Evolutionary conservation across 2,797 vertebrate species (phyloP), one percentile per base, ranked within the genome.

Genomic region (Oryzias sinensis): DNA sequence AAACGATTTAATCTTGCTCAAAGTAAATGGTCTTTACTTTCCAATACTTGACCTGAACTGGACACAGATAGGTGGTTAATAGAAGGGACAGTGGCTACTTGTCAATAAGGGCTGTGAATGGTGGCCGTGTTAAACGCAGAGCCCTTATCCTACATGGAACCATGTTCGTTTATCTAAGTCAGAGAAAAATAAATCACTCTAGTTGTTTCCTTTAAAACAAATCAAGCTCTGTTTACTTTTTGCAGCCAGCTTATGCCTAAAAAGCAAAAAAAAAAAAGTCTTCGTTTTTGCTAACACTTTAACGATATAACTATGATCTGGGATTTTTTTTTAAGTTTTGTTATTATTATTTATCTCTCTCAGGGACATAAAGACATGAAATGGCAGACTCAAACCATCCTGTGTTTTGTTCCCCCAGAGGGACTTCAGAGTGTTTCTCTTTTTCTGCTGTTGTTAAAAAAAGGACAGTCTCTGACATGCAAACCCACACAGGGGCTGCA

Each of bases 391-490:
- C 47, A 63, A 50, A 74, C 67, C 62, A 65, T 1, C 51, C 62
- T 73, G 68, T 54, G 59, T 58, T 77, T 65, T 79, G 66, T 65
- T 80, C 43, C 65, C 73, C 73, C 65, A 51, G 51, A 60, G 66
- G 59, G 66, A 67, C 65, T 83, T 85, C 60, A 77, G 81, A 84
- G 74, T 48, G 50, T 70, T 79, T 49, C 33, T 37, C 33, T 27
- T 53, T 57, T 80, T 79, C 79, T 66, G 72, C 68, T 67, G 72
- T 77, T 86, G 80, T 85, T 76, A 82, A 82, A 84, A 80, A 71
- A 81, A 71, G 74, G 65, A 71, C 55, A 68, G 62, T 72, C 51
- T 40, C 70, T 83, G 84, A 87, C 83, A 84, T 81, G 66, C 57
- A 79, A 63, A 62, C 81, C 74, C 81, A 76, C 74, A 77, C 70